Conservation (phyloP, 2,797 vertebrate genomes). For the Buceros bicornis region DNA sequence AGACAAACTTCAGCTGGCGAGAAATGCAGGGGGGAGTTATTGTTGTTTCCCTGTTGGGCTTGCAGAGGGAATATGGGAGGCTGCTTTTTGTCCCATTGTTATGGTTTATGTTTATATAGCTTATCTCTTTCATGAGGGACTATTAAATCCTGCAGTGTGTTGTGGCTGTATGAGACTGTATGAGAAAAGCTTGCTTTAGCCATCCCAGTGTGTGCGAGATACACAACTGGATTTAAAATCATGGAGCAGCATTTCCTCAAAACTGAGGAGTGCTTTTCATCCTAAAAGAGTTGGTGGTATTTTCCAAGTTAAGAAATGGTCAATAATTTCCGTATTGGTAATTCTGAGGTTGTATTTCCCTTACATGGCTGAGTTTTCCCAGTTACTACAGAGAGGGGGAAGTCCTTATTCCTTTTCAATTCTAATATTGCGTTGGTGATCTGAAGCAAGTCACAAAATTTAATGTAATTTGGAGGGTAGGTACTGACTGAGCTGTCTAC, state of each 20-base stretch:
- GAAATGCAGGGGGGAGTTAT: neutral
- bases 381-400: neutral
- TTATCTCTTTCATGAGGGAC: neutral
- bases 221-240: neutral
- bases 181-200: neutral
- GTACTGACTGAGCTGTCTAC: neutral
- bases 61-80: constrained; percentile 10
- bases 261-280: neutral
- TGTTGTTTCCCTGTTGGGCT: neutral
- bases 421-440: neutral
- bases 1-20: constrained; percentile 43
- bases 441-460: neutral
- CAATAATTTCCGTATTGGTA: neutral
- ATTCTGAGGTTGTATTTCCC: neutral
- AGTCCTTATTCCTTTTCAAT: neutral
- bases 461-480: neutral
- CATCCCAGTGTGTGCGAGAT: neutral
- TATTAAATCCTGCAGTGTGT: neutral
- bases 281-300: neutral
- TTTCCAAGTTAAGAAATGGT: neutral
- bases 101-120: constrained; percentile 4
- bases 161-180: neutral
- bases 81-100: constrained; percentile 20
- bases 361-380: neutral
- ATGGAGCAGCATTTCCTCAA: neutral